phyloP scores from a whole-genome alignment of 2,113 vertebrate genomes.

The Chaetops frenatus region DNA sequence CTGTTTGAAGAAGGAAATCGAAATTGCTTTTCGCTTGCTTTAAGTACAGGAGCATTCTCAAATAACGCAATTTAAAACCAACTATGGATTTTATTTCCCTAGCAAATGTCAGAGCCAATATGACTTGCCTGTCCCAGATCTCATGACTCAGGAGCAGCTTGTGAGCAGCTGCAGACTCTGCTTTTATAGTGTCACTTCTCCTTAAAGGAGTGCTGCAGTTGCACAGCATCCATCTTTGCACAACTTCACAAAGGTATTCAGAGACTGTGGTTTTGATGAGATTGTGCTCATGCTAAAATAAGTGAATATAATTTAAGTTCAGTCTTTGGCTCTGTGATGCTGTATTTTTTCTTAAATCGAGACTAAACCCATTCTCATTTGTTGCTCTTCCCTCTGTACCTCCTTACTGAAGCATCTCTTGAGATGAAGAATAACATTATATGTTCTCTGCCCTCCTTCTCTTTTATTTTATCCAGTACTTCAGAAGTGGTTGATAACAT shows the following conservation, averaged over 20 bases:
- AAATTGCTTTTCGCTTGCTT: slow-evolving; percentile 20
- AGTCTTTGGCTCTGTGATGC: background rate
- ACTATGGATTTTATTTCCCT: slow-evolving; percentile 15
- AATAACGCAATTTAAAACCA: slow-evolving; percentile 23
- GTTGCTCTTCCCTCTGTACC: background rate
- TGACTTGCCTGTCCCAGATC: slow-evolving; percentile 17
- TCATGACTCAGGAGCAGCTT: slow-evolving; percentile 20
- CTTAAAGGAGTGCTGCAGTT: background rate
- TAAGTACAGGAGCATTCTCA: background rate
- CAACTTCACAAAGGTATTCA: background rate
- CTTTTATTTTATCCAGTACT: background rate
- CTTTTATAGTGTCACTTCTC: background rate
- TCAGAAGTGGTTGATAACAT: background rate
- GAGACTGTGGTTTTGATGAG: background rate
- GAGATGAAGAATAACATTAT: background rate
- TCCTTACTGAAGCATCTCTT: background rate
- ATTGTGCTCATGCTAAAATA: background rate
- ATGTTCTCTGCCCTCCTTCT: background rate
- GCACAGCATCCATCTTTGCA: background rate
- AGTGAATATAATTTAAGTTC: background rate
- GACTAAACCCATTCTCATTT: background rate
- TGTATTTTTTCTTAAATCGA: background rate
- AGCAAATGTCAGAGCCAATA: slow-evolving; percentile 37
- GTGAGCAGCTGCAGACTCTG: slow-evolving; percentile 16
- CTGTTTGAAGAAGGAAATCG: background rate